A percentile compares a stretch with the other conserved stretches of the same genome.
Evolutionary conservation across 2,888 invertebrate genomes (phyloP).

Genomic region (Venustoraphidia nigricollis): DNA sequence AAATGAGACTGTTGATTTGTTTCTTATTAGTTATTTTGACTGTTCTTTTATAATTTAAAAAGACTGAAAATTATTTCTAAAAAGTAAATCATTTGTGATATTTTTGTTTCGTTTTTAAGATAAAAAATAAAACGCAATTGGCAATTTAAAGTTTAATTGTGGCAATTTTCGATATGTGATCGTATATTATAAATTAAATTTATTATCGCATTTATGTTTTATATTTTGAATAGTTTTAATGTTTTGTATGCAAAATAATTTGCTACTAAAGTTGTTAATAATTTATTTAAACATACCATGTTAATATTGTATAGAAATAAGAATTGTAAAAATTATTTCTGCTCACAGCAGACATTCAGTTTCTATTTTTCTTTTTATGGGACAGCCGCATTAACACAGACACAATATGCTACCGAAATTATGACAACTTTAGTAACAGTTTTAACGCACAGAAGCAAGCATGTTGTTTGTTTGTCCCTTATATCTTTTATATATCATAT

Average conservation of each 20-base stretch:
- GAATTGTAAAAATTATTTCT: too few relatives aligned
- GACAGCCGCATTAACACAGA: too few relatives aligned
- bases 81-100: slow-evolving; percentile 7
- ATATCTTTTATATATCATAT: slow-evolving; percentile 29
- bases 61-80: slow-evolving; percentile 5
- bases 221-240: too few relatives aligned
- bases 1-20: slow-evolving; percentile 3
- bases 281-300: too few relatives aligned
- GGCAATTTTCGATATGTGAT: slow-evolving; percentile 4
- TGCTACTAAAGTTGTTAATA: too few relatives aligned
- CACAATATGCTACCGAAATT: too few relatives aligned
- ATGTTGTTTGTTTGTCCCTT: slow-evolving; percentile 28
- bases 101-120: neutral
- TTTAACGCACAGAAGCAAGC: slow-evolving; percentile 8
- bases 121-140: slow-evolving; percentile 1
- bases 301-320: too few relatives aligned
- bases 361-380: too few relatives aligned
- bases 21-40: slow-evolving; percentile 2
- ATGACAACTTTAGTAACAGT: too few relatives aligned
- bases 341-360: too few relatives aligned
- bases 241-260: too few relatives aligned
- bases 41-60: slow-evolving; percentile 4
- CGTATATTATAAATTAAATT: neutral
- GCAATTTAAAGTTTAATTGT: slow-evolving; percentile 3
- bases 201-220: too few relatives aligned